phyloP scores from a whole-genome alignment of 1,140 invertebrate genomes.

The Heterodera carotae region DNA sequence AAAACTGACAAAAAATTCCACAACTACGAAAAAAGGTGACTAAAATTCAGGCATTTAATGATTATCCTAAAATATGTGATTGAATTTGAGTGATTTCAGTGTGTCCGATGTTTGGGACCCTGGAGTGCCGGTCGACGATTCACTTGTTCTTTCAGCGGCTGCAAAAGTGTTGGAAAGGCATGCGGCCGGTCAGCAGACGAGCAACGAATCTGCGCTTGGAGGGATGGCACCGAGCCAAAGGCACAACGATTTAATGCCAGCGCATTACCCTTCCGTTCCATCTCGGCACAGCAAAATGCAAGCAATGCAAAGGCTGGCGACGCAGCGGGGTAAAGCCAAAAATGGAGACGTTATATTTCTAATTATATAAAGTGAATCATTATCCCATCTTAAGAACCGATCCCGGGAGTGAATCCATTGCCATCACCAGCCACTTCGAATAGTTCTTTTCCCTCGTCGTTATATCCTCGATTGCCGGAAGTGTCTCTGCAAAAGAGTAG shows the following conservation, averaged over 20 bases:
- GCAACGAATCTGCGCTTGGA: not conserved
- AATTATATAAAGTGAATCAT: not conserved
- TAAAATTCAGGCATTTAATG: not conserved
- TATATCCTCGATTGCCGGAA: slow-evolving; percentile 52
- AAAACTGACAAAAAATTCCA: slow-evolving; percentile 50
- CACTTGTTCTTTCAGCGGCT: slow-evolving; percentile 49
- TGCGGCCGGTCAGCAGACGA: slow-evolving; percentile 32
- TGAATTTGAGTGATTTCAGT: slow-evolving; percentile 29
- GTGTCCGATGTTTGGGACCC: slow-evolving; percentile 62
- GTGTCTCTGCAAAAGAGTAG: slow-evolving; percentile 22
- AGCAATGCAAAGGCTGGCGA: slow-evolving; percentile 57
- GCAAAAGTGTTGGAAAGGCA: slow-evolving; percentile 52
- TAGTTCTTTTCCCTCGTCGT: not conserved
- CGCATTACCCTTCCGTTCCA: slow-evolving; percentile 50
- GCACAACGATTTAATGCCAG: slow-evolving; percentile 43
- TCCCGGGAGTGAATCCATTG: slow-evolving; percentile 26
- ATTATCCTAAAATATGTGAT: slow-evolving; percentile 12
- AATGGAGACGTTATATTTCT: no score
- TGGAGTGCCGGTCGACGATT: slow-evolving; percentile 46
- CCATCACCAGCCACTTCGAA: not conserved
- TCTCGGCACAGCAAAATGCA: slow-evolving; percentile 52
- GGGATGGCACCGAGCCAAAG: not conserved
- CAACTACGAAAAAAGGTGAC: slow-evolving; percentile 54
- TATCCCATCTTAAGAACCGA: slow-evolving; percentile 19
- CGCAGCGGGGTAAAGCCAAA: slow-evolving; percentile 56